Percentiles rank a stretch among this genome's conserved stretches.
Evolutionary conservation across 2,797 vertebrate species (phyloP).

Genomic region (Galago senegalensis): DNA sequence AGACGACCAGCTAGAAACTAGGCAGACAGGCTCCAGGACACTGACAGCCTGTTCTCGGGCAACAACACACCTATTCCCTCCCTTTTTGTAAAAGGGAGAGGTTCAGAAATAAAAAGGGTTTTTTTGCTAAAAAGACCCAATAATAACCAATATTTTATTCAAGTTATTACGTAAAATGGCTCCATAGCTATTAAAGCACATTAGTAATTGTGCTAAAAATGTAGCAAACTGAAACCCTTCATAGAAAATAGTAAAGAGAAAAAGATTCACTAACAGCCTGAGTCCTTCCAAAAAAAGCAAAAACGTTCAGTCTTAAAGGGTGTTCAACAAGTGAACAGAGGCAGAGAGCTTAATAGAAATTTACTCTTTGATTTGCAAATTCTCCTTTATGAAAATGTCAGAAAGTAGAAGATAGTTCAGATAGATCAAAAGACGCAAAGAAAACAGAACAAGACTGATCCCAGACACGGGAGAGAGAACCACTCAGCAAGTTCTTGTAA

Average conservation of each 20-base stretch:
- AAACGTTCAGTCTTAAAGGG: not conserved
- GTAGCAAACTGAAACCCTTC: not conserved
- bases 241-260: conserved; percentile 16
- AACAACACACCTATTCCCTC: conserved; percentile 22
- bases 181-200: not conserved
- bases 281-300: not conserved
- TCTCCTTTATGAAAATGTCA: conserved; percentile 63
- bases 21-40: not conserved
- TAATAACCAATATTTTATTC: not conserved
- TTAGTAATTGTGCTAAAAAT: conserved; percentile 1
- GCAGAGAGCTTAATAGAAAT: not conserved
- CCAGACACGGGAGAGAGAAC: not conserved
- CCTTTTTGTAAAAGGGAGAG: not conserved
- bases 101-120: conserved; percentile 17
- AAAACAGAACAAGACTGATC: conserved; percentile 49
- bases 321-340: not conserved
- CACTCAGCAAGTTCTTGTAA: conserved; percentile 13
- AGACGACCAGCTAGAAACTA: not conserved
- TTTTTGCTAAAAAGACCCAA: not conserved
- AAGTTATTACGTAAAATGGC: conserved; percentile 44
- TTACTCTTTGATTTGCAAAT: conserved; percentile 45
- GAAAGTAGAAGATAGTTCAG: not conserved
- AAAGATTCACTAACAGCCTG: not conserved
- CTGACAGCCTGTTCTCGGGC: not conserved
- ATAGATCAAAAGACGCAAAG: conserved; percentile 53